Evolutionary conservation across 2,797 vertebrate species (phyloP).

Genomic region (Rachycentron canadum): DNA sequence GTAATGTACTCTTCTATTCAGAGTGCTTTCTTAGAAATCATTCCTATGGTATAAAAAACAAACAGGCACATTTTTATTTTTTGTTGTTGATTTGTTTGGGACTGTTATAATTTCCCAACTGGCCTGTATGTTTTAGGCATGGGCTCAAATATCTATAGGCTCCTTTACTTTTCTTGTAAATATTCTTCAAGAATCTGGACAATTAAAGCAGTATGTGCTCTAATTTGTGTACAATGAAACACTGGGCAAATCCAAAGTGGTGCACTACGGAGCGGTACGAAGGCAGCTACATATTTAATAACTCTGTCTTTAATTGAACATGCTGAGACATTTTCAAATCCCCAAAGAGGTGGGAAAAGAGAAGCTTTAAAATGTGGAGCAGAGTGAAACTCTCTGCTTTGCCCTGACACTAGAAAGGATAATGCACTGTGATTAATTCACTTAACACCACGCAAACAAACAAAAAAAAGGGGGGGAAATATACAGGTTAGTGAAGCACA

Average conservation of each 20-base stretch:
- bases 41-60: background rate
- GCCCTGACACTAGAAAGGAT: constrained; percentile 40
- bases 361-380: constrained; percentile 51
- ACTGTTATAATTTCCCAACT: constrained; percentile 18
- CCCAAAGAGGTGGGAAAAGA: constrained; percentile 56
- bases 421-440: constrained; percentile 59
- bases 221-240: constrained; percentile 42
- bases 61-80: background rate
- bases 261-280: constrained; percentile 25
- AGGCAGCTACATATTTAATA: constrained; percentile 74
- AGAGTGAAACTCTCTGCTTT: constrained; percentile 47
- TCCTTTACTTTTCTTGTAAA: constrained; percentile 38
- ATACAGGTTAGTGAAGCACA: constrained; percentile 35
- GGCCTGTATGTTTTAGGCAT: constrained; percentile 3
- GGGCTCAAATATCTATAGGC: constrained; percentile 17
- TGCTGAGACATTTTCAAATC: constrained; percentile 64
- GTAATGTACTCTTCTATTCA: background rate
- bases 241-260: constrained; percentile 46
- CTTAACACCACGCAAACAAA: constrained; percentile 30
- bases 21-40: constrained; percentile 13
- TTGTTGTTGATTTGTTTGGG: background rate
- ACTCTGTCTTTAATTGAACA: constrained; percentile 74
- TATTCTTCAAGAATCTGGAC: constrained; percentile 32
- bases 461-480: constrained; percentile 9
- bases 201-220: constrained; percentile 36